Base-by-base conservation (phyloP, 2,113 vertebrate species). In the Malaclemys terrapin region DNA sequence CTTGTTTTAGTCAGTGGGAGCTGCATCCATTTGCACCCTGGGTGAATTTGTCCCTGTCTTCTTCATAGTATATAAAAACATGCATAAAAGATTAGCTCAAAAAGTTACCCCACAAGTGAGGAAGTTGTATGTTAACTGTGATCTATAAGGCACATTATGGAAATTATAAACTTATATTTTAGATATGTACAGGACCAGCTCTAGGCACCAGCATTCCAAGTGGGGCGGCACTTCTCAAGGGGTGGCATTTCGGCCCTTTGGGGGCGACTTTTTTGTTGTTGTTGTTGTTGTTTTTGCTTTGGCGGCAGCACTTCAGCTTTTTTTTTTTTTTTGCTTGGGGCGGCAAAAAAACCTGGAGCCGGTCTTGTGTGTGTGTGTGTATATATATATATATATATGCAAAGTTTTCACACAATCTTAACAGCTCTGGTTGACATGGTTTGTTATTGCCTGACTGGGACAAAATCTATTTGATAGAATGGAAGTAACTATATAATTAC, bases 391-490 rank as follows among this genome's bases (percentile, higher is more conserved):
- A 22, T 31, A 65, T 81, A 3, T 20, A 10, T 6, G 13, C 25
- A 56, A 19, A 42, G 4, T 76, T 90, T 88, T 52, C 19, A 80
- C 2, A 56, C 8, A 50, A 1, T 45, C 25, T 49, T 80, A 85
- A 9, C 10, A 92, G 54, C 69, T 80, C 90, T 7, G 2, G 2
- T 12, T 9, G 87, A 38, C 0, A 0, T 29, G 1, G 0, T 2
- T 89, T 91, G 89, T 81, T 92, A 78, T 17, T 62, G 17, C 17
- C 10, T 87, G 82, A 89, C 10, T 38, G 8, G 4, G 82, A 29
- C 2, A 91, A 82, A 89, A 91, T 3, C 3, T 84, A 1, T 88
- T 89, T 57, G 78, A 88, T 87, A 10, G 52, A 35, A 29, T 10
- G 35, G n/a, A 4, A 45, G 8, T 88, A 91, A 49, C 45, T 87